Percentiles rank a stretch among this genome's conserved stretches.
Conservation (phyloP, 2,113 vertebrate species). For the Channa maculata region DNA sequence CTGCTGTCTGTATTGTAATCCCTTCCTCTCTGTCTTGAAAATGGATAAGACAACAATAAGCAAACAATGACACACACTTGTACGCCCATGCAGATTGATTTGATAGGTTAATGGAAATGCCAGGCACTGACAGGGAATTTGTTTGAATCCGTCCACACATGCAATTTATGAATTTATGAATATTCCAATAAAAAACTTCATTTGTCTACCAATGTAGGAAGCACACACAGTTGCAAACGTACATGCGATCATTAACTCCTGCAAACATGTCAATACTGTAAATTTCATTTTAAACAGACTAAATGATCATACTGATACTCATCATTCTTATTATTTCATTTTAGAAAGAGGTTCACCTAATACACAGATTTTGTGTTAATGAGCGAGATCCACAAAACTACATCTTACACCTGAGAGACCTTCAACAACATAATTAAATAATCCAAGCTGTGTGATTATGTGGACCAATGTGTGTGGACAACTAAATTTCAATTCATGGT, state of each 20-base stretch:
- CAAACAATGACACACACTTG: constrained; percentile 10
- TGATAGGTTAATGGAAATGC: constrained; percentile 44
- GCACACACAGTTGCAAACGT: background rate
- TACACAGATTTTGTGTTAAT: background rate
- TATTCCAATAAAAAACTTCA: background rate
- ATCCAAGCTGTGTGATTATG: background rate
- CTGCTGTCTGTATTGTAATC: constrained; percentile 37
- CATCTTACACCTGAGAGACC: background rate
- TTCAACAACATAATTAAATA: background rate
- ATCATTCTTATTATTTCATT: background rate
- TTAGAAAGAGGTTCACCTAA: background rate
- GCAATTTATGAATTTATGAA: background rate
- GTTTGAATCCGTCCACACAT: constrained; percentile 6
- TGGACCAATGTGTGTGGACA: background rate
- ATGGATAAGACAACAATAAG: constrained; percentile 20
- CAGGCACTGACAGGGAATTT: constrained; percentile 14
- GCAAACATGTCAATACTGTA: background rate
- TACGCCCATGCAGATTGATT: background rate
- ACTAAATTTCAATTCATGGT: constrained; percentile 41
- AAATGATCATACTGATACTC: background rate
- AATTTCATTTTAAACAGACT: background rate
- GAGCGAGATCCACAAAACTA: background rate
- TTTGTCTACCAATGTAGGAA: background rate
- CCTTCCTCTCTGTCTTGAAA: constrained; percentile 31
- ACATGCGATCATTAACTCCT: background rate